These are phyloP conservation scores for Hemitrygon akajei DNA, from an alignment of 2,797 vertebrate species.

Conservation along the genomic window DNA sequence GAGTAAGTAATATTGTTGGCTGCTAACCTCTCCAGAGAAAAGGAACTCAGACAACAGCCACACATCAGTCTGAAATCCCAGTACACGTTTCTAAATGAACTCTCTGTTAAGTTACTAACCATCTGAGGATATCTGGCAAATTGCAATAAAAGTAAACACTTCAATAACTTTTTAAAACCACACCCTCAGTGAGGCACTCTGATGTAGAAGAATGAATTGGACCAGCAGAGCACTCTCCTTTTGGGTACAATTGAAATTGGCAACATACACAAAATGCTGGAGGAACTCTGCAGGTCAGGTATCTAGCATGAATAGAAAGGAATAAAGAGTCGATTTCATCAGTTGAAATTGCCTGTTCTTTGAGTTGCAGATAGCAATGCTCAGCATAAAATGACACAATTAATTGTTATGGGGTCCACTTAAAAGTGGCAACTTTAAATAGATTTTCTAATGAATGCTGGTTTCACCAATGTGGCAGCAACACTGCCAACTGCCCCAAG, in stretches of 20 bases:
- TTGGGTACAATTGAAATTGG: background rate
- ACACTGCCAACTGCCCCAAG: background rate
- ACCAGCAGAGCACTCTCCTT: background rate
- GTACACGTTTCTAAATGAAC: background rate
- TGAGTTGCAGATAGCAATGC: background rate
- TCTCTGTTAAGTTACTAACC: background rate
- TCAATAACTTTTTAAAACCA: background rate
- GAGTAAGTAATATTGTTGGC: constrained; percentile 58
- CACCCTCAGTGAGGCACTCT: background rate
- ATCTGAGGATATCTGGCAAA: constrained; percentile 5
- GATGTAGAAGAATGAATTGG: no score
- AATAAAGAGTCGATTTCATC: no score
- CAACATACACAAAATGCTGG: no score
- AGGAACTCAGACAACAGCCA: constrained; percentile 5
- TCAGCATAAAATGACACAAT: background rate
- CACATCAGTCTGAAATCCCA: background rate
- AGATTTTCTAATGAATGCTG: background rate
- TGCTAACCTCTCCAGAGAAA: constrained; percentile 7
- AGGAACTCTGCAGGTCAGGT: no score
- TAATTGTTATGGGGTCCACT: background rate
- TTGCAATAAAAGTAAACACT: background rate
- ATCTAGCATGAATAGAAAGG: no score
- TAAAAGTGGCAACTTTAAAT: no score
- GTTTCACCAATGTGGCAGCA: background rate
- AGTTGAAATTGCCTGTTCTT: background rate